phyloP scores from a whole-genome alignment of 2,797 vertebrate genomes.

The Gymnocypris eckloni region DNA sequence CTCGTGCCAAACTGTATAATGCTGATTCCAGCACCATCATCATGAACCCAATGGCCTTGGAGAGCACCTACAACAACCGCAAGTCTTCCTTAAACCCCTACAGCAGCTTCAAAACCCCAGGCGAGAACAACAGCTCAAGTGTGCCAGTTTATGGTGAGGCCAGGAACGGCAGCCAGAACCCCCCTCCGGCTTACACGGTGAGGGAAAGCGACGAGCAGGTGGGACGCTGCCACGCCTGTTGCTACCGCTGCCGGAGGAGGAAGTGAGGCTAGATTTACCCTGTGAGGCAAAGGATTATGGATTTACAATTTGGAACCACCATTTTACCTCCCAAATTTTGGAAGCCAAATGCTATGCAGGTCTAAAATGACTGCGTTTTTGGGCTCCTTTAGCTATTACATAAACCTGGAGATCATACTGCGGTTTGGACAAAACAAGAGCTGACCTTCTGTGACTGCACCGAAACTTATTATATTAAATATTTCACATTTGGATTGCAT shows the following conservation, averaged over 20 bases:
- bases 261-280: conserved; percentile 64
- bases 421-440: conserved; percentile 1
- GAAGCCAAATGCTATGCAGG: background rate
- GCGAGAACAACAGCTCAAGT: conserved; percentile 33
- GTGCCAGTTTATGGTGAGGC: conserved; percentile 54
- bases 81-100: conserved; percentile 67
- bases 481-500: conserved; percentile 36
- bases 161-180: conserved; percentile 51
- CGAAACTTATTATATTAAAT: conserved; percentile 5
- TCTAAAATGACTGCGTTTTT: conserved; percentile 17
- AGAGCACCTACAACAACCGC: conserved; percentile 44
- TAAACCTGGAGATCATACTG: background rate
- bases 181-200: conserved; percentile 62
- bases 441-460: background rate
- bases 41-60: conserved; percentile 72
- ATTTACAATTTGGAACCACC: conserved; percentile 3
- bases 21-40: conserved; percentile 69
- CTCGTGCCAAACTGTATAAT: conserved; percentile 80
- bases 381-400: background rate
- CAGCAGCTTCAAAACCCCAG: conserved; percentile 58
- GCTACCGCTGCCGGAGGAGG: conserved; percentile 70
- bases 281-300: conserved; percentile 3
- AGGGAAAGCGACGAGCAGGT: conserved; percentile 65
- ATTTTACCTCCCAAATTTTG: background rate
- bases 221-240: conserved; percentile 71